Base-by-base conservation (phyloP, 2,888 invertebrate species). In the Agrotis clavis region DNA sequence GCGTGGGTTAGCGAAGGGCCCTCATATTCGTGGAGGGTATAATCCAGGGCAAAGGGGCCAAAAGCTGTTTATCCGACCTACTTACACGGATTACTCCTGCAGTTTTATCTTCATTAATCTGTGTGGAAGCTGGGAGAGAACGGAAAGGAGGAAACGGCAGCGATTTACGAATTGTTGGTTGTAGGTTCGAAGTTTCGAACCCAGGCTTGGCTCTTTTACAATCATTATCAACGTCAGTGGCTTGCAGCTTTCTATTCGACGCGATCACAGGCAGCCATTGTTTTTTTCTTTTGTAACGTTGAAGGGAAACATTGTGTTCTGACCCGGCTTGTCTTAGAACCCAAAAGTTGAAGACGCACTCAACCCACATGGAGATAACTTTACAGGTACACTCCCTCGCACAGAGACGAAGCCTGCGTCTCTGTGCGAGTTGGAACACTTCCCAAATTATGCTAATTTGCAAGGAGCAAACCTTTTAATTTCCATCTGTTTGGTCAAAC, bases 61-160 rank as follows among this genome's bases (percentile, higher is more conserved):
- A 80, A 83, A 84, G 75, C 86, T 84, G 86, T 87, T 84, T 85
- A 84, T 87, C 76, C 79, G 71, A 80, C 82, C 77, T 79, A 86
- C 80, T 81, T 82, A 81, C 77, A 59, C 16, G 64, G 75, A 65
- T 84, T 69, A 79, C 68, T 71, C 53, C 48, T 74, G 74, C 75
- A 80, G 66, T 87, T 83, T 80, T 82, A 81, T 86, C 86, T 79
- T 65, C 76, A 79, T 84, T 79, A 79, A 84, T 86, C 72, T 81
- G 57, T 72, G 61, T 48, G 62, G 54, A n/a, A 35, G 7, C 57
- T 5, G 19, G 13, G 11, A 14, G 21, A 2, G 35, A 35, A 14
- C 14, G 35, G 14, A 14, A 19, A 57, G 57, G 19, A 41, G 41
- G 9, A 41, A 41, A 41, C 11, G 41, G n/a, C 6, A 4, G 13